Evolutionary conservation across 2,797 vertebrate genomes (phyloP).

Genomic region (Clarias pachynema): DNA sequence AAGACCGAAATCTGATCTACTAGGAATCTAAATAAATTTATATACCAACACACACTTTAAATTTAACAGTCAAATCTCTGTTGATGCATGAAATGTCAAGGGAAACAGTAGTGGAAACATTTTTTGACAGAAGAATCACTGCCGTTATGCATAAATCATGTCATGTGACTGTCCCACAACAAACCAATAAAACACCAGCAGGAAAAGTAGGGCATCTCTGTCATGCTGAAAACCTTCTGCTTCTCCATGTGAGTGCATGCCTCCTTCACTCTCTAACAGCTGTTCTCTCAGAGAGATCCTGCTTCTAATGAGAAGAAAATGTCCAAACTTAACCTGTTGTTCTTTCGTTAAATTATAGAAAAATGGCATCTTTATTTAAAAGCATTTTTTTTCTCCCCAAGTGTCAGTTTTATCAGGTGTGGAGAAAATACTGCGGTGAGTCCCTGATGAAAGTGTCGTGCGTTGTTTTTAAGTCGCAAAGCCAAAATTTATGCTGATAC

Average conservation of each 20-base stretch:
- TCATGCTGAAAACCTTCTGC: conserved; percentile 1
- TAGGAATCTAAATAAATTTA: too few species aligned
- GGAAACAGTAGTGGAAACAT: neutral
- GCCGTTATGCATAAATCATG: neutral
- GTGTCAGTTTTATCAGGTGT: neutral
- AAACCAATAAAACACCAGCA: conserved; percentile 11
- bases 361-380: neutral
- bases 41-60: neutral
- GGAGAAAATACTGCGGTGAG: neutral
- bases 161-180: neutral
- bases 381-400: too few species aligned
- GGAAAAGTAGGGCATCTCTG: neutral
- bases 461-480: neutral
- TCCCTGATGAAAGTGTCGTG: neutral
- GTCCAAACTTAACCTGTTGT: neutral
- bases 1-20: neutral
- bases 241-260: neutral
- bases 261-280: neutral
- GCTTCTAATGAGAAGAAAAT: neutral
- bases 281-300: neutral
- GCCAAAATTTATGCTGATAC: neutral
- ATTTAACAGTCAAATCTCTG: neutral
- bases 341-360: neutral
- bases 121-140: neutral
- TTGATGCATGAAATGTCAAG: neutral